Evolutionary conservation across 2,113 vertebrate genomes (phyloP).

Genomic region (Clupea harengus): DNA sequence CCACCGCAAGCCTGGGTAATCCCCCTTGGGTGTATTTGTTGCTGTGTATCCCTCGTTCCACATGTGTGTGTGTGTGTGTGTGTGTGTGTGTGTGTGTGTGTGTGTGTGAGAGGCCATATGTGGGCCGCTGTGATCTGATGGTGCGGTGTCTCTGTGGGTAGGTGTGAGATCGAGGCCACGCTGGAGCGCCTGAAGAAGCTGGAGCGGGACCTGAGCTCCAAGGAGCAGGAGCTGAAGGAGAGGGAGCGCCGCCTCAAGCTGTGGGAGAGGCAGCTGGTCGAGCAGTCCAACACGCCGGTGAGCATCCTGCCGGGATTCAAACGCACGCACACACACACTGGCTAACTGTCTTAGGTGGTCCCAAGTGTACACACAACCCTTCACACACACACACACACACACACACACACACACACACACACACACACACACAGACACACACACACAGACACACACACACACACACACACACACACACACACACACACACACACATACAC

Average conservation of each 20-base stretch:
- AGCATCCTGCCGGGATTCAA: slow-evolving; percentile 65
- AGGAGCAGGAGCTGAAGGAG: slow-evolving; percentile 96
- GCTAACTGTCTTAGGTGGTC: neutral
- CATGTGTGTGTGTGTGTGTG: neutral
- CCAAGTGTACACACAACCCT: too few relatives aligned
- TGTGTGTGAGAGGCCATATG: neutral
- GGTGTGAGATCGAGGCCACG: slow-evolving; percentile 96
- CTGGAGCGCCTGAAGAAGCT: slow-evolving; percentile 95
- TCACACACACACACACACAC: neutral
- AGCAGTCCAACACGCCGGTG: slow-evolving; percentile 95
- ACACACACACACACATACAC: too few relatives aligned
- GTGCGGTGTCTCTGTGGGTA: slow-evolving; percentile 47
- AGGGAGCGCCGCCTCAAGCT: slow-evolving; percentile 89
- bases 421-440: too few relatives aligned
- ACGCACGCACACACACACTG: neutral
- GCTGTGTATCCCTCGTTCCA: neutral
- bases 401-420: too few relatives aligned
- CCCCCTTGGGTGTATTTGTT: too few relatives aligned
- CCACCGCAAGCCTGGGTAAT: neutral
- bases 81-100: slow-evolving; percentile 5
- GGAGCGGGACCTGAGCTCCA: slow-evolving; percentile 95
- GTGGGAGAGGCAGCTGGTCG: slow-evolving; percentile 96
- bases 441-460: too few relatives aligned
- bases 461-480: too few relatives aligned
- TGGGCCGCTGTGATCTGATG: neutral